phyloP scores from a whole-genome alignment of 2,888 invertebrate genomes.

The Pachymerium ferrugineum region DNA sequence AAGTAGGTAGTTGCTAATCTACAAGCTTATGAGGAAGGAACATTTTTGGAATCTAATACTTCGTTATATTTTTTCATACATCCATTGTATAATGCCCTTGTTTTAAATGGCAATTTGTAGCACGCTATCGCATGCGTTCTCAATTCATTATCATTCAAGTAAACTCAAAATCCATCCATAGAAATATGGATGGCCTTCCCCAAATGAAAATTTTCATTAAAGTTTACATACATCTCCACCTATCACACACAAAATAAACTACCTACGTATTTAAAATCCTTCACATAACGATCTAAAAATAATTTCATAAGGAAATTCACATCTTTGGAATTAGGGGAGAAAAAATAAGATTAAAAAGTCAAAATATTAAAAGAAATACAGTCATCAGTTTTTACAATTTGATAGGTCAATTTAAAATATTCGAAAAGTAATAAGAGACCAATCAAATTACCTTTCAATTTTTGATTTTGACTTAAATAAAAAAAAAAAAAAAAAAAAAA shows the following conservation, averaged over 20 bases:
- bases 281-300: background rate
- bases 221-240: background rate
- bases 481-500: background rate
- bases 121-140: background rate
- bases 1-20: background rate
- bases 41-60: background rate
- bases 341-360: background rate
- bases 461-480: background rate
- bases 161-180: background rate
- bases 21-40: background rate
- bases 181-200: too few relatives aligned
- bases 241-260: background rate
- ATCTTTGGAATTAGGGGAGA: background rate
- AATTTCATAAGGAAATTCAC: slow-evolving; percentile 1
- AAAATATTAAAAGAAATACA: too few relatives aligned
- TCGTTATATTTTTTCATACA: background rate
- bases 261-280: background rate
- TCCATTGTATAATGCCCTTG: slow-evolving; percentile 8
- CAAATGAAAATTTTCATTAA: background rate
- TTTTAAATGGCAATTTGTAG: background rate
- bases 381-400: too few relatives aligned
- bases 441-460: background rate
- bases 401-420: background rate
- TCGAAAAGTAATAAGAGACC: background rate
- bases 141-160: background rate